A percentile compares a stretch with the other conserved stretches of the same genome.
These are phyloP conservation scores for Anguilla rostrata DNA, from an alignment of 2,113 vertebrate genomes.

Conservation along the genomic window DNA sequence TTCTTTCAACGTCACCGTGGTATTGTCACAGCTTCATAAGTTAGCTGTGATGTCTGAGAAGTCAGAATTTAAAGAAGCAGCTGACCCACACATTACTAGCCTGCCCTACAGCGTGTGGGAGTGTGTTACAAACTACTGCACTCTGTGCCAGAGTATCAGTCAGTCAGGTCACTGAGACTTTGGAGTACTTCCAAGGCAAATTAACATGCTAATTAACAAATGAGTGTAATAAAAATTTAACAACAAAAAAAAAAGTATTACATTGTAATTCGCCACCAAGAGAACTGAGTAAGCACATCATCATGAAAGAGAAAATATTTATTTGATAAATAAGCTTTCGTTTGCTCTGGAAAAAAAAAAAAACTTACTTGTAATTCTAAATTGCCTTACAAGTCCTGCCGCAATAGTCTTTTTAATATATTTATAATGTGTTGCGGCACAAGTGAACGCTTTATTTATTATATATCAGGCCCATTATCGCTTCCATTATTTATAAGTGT, in stretches of 20 bases:
- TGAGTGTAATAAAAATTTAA: constrained; percentile 27
- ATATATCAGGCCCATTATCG: background rate
- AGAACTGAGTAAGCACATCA: background rate
- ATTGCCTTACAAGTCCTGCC: background rate
- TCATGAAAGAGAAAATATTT: background rate
- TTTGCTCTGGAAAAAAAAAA: background rate
- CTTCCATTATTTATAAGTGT: background rate
- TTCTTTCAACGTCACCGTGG: background rate
- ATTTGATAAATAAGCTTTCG: background rate
- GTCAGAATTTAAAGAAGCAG: background rate
- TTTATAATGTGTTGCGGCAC: background rate
- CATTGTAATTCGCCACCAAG: background rate
- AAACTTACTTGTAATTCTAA: background rate
- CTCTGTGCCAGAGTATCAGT: background rate
- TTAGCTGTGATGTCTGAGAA: background rate
- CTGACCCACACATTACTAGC: background rate
- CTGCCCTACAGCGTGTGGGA: background rate
- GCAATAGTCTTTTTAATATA: background rate
- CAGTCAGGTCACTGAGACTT: background rate
- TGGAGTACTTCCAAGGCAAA: background rate
- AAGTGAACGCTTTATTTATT: constrained; percentile 8
- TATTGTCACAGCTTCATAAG: background rate
- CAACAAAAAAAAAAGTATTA: constrained; percentile 54
- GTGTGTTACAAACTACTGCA: background rate
- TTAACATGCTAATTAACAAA: background rate